Base-by-base conservation (phyloP, 2,113 vertebrate genomes). In the Acrocephalus arundinaceus region DNA sequence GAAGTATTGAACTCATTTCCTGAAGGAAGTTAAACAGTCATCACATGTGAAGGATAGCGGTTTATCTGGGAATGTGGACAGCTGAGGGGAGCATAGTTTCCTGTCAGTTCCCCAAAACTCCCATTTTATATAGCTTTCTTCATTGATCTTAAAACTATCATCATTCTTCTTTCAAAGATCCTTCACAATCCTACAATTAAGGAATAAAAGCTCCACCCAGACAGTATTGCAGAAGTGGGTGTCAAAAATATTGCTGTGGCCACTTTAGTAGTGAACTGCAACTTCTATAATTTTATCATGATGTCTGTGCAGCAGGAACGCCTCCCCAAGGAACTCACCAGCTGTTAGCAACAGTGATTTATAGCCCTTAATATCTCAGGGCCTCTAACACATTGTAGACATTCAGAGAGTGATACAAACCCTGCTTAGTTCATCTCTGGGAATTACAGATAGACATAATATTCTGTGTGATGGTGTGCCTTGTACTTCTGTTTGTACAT, bases 1-100 rank as follows among this genome's bases (percentile, higher is more conserved):
- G 37, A 80, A 86, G 35, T 70, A 90, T 70, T 94, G 66, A 68
- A 85, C 43, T 73, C 25, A 75, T 97, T 97, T 97, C 93, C 93
- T 87, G 75, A 57, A 89, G 95, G 91, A 96, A 95, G 87, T 85
- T 37, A 72, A 89, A 76, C 75, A 83, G 72, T 55, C 33, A 45
- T 77, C 43, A 59, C 49, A 37, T 70, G 39, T 51, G 90, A 85
- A 83, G 73, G 30, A 75, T 39, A 61, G 52, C 20, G 21, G 37
- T 82, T 76, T 83, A 66, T 89, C 71, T 72, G 54, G 35, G 37
- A 78, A 76, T 52, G 59, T 12, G 49, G 39, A 31, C 51, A 48
- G 61, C 46, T 77, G 59, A 39, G 24, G 33, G 39, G 28, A 4
- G 4, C 55, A 43, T 7, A 54, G 19, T 65, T 92, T 81, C 43